Evolutionary conservation across 1,140 invertebrate genomes (phyloP).

Genomic region (Trichonephila inaurata): DNA sequence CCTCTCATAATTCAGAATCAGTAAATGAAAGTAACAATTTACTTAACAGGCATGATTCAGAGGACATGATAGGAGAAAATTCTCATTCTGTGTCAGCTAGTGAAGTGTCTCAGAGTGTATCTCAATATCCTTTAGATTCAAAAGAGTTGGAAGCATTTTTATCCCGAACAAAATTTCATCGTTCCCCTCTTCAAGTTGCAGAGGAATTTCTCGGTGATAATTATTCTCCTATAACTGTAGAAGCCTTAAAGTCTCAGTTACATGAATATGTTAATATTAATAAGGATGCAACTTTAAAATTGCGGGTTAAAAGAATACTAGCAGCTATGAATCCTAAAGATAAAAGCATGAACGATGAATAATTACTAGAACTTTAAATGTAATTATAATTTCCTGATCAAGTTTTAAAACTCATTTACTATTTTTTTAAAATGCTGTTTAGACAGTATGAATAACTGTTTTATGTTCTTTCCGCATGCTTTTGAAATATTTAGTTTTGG

Average conservation of each 20-base stretch:
- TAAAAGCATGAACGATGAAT: too few species aligned
- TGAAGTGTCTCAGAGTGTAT: neutral
- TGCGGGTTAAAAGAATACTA: neutral
- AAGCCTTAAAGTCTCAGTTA: constrained; percentile 1
- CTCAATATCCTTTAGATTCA: constrained; percentile 25
- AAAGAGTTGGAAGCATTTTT: constrained; percentile 35
- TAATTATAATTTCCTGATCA: too few species aligned
- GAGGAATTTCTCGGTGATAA: constrained; percentile 2
- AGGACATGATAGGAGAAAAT: neutral
- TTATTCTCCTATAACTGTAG: neutral
- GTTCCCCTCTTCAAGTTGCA: neutral
- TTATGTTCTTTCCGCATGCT: too few species aligned
- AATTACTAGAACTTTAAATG: too few species aligned
- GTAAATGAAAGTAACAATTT: neutral
- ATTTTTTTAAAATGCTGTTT: too few species aligned
- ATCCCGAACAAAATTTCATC: constrained; percentile 2
- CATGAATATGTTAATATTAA: constrained; percentile 26
- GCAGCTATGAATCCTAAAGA: neutral
- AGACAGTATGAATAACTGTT: too few species aligned
- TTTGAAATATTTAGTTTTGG: too few species aligned
- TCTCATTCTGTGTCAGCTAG: neutral
- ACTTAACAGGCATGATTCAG: neutral
- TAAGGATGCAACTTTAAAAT: neutral
- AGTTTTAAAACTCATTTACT: too few species aligned
- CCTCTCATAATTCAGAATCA: neutral